These are phyloP conservation scores for Luscinia megarhynchos DNA, from an alignment of 2,797 vertebrate genomes.

Conservation along the genomic window DNA sequence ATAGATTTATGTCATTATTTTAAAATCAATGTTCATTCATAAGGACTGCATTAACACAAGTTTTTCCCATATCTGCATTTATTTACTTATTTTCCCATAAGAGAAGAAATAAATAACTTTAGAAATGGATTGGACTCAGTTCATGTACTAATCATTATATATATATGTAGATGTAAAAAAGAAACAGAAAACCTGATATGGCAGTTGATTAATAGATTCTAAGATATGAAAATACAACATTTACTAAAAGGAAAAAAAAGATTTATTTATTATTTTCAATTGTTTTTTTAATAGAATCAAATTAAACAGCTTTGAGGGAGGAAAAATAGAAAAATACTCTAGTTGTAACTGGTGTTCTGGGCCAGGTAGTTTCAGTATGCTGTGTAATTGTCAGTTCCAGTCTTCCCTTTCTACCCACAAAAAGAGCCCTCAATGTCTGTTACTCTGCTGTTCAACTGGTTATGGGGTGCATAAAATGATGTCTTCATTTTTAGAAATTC, in stretches of 20 bases:
- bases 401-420: not conserved
- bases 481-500: not conserved
- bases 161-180: not conserved
- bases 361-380: not conserved
- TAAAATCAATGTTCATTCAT: not conserved
- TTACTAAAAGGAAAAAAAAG: not conserved
- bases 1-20: not conserved
- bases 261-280: not conserved
- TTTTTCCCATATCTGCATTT: not conserved
- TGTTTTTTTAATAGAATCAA: not conserved
- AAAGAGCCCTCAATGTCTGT: not conserved
- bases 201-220: not conserved
- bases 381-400: not conserved
- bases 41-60: not conserved
- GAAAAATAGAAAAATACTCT: not conserved
- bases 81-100: constrained; percentile 6
- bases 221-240: not conserved
- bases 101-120: not conserved
- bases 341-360: not conserved
- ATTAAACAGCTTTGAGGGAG: not conserved
- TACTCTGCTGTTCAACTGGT: not conserved
- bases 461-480: not conserved
- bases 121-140: not conserved
- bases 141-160: not conserved
- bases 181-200: not conserved